Evolutionary conservation across 2,797 vertebrate genomes (phyloP).

Genomic region (Heterohyrax brucei): DNA sequence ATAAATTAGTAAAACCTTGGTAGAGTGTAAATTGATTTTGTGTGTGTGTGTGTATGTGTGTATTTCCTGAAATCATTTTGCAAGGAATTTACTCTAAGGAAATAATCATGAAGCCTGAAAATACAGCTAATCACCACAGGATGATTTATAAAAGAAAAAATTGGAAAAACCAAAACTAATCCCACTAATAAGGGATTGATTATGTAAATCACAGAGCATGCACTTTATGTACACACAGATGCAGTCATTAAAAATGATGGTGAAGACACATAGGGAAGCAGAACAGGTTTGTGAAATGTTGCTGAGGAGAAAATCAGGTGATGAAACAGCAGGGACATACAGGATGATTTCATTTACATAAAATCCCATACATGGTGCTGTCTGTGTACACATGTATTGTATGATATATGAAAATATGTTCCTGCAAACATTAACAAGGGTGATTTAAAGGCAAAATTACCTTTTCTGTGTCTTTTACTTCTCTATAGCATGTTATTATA

Average conservation of each 20-base stretch:
- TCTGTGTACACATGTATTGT: neutral
- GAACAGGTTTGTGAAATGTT: constrained; percentile 16
- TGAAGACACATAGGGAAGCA: neutral
- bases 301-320: neutral
- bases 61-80: neutral
- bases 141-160: constrained; percentile 43
- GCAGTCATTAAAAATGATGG: constrained; percentile 16
- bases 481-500: constrained; percentile 30
- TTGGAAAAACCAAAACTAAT: neutral
- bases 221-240: neutral
- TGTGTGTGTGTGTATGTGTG: constrained; percentile 39
- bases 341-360: neutral
- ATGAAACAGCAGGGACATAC: neutral
- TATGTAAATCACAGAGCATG: constrained; percentile 27
- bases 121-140: neutral
- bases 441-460: neutral
- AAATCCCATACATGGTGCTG: neutral
- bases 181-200: neutral
- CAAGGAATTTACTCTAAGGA: neutral
- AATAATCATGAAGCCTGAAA: constrained; percentile 43
- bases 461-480: neutral
- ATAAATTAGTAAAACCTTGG: neutral
- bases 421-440: constrained; percentile 19
- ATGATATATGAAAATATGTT: neutral
- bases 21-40: constrained; percentile 15